These are phyloP conservation scores for Incurvaria masculella DNA, from an alignment of 2,888 invertebrate species.

Conservation along the genomic window DNA sequence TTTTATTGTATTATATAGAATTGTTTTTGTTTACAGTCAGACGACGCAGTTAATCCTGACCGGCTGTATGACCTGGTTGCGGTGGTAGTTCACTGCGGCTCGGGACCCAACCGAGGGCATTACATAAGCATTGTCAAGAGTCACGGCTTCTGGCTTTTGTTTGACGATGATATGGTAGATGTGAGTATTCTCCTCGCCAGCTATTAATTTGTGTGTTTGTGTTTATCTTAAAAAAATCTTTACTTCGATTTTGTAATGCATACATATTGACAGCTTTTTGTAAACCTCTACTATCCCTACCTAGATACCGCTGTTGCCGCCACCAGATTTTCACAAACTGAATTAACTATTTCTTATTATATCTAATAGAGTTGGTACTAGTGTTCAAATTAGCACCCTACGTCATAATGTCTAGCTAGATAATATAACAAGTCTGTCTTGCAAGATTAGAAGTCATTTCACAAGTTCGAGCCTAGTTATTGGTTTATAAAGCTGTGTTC, in stretches of 20 bases:
- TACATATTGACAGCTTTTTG: neutral
- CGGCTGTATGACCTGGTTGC: slow-evolving; percentile 98
- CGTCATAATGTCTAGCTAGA: no score
- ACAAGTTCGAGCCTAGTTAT: no score
- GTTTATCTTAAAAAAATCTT: slow-evolving; percentile 3
- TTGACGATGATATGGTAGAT: slow-evolving; percentile 99
- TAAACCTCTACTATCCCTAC: neutral
- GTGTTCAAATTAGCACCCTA: neutral
- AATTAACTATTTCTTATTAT: neutral
- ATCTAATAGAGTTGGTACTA: neutral
- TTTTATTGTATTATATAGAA: no score
- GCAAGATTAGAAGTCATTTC: no score
- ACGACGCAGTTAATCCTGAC: slow-evolving; percentile 98
- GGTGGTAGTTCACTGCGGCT: slow-evolving; percentile 99
- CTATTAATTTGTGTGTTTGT: no score
- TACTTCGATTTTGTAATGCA: neutral
- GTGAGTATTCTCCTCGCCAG: slow-evolving; percentile 67
- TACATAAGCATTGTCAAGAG: slow-evolving; percentile 99
- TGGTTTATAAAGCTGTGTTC: no score
- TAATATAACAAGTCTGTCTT: no score
- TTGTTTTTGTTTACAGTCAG: slow-evolving; percentile 89
- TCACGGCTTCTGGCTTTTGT: slow-evolving; percentile 98
- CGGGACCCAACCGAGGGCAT: slow-evolving; percentile 98
- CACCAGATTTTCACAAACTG: no score
- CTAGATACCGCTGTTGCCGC: no score